A percentile compares a stretch with the other conserved stretches of the same genome.
These are phyloP conservation scores for Sarcophaga caerulescens DNA, from an alignment of 2,888 invertebrate genomes.

Conservation along the genomic window DNA sequence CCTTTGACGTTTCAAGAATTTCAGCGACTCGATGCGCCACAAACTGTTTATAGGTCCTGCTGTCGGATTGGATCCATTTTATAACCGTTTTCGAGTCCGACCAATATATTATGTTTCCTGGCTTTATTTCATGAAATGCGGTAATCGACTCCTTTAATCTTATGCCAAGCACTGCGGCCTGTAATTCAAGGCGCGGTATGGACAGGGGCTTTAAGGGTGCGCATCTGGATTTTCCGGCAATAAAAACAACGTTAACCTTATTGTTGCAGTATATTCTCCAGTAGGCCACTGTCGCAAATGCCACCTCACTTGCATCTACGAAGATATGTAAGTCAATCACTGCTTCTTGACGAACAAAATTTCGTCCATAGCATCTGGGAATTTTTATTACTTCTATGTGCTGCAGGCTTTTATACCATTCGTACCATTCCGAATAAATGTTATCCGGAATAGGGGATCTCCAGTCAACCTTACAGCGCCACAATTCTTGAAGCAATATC, in stretches of 20 bases:
- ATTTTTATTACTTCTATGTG: neutral
- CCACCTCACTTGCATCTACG: conserved; percentile 34
- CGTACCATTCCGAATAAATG: conserved; percentile 42
- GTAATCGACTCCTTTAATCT: conserved; percentile 14
- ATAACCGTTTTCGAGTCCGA: conserved; percentile 41
- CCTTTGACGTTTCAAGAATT: conserved; percentile 30
- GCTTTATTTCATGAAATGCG: conserved; percentile 4
- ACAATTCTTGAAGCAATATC: conserved; percentile 60
- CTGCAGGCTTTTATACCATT: conserved; percentile 10
- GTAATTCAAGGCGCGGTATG: conserved; percentile 56
- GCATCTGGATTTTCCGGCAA: conserved; percentile 13
- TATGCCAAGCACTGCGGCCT: conserved; percentile 50
- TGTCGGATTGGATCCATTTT: conserved; percentile 39
- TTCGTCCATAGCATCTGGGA: conserved; percentile 25
- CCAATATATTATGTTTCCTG: conserved; percentile 9
- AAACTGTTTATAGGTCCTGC: conserved; percentile 43
- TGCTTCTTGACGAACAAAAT: neutral
- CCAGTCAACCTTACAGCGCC: conserved; percentile 49
- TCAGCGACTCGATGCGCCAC: conserved; percentile 43
- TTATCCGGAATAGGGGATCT: conserved; percentile 47
- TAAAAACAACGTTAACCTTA: neutral
- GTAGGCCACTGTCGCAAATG: conserved; percentile 33
- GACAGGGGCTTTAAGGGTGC: conserved; percentile 34
- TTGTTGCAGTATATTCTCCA: conserved; percentile 11
- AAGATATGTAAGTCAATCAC: conserved; percentile 42